These are phyloP conservation scores for Cynoglossus semilaevis DNA, from an alignment of 2,113 vertebrate species.

Conservation along the genomic window DNA sequence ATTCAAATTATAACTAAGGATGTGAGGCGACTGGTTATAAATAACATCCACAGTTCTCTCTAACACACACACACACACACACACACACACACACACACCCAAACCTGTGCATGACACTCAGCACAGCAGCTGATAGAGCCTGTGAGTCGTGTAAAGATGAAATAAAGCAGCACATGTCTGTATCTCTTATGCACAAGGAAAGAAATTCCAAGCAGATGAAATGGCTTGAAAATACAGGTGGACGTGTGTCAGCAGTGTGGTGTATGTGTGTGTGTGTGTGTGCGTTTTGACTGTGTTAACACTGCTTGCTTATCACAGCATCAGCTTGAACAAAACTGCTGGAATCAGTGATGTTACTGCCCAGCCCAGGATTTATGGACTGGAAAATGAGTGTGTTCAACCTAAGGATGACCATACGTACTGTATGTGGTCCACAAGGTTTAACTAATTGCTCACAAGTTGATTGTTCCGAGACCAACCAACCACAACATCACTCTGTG, in stretches of 20 bases:
- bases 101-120: slow-evolving; percentile 10
- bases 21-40: slow-evolving; percentile 28
- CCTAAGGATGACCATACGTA: too few species aligned
- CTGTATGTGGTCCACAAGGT: too few species aligned
- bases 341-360: not conserved
- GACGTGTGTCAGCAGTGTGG: slow-evolving; percentile 6
- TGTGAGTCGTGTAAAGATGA: slow-evolving; percentile 28
- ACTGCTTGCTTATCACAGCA: not conserved
- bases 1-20: slow-evolving; percentile 34
- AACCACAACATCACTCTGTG: too few species aligned
- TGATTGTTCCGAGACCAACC: too few species aligned
- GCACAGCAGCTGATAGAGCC: slow-evolving; percentile 22
- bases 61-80: not conserved
- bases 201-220: slow-evolving; percentile 12
- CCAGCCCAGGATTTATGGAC: not conserved
- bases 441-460: too few species aligned
- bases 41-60: slow-evolving; percentile 6
- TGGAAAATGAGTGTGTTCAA: too few species aligned
- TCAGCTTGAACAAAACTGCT: not conserved
- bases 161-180: slow-evolving; percentile 10
- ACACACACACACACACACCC: slow-evolving; percentile 3
- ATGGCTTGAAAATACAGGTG: slow-evolving; percentile 13
- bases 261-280: too few species aligned
- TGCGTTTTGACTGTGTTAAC: too few species aligned
- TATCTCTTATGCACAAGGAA: slow-evolving; percentile 10